Evolutionary conservation across 1,140 invertebrate species (phyloP), one percentile per base, ranked within the genome.

Genomic region (Cotesia vestalis): DNA sequence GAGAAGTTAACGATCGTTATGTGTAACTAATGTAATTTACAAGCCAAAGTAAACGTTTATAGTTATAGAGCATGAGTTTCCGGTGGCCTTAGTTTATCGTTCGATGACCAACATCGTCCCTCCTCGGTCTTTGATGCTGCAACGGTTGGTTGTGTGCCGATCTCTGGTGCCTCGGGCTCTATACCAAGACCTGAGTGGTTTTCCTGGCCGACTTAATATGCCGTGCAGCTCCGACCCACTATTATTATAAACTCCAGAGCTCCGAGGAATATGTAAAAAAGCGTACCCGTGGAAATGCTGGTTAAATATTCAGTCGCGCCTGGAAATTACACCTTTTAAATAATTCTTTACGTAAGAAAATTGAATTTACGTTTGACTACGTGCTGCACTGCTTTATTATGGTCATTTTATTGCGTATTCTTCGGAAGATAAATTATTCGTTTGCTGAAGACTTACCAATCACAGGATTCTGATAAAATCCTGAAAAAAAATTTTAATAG

Each of bases 151-250:
- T 51, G 62, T 64, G 20, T 36, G 9, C 62, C 40, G 40, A 46
- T 64, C 40, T 46, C 62, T 17, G 9, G 40, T 38, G 62, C 62
- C 62, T 64, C 38, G 14, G 62, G 62, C 62, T 51, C 38, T 20
- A 6, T 8, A 9, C 40, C 40, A 11, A 46, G 40, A 64, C 62
- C 8, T 64, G 38, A 64, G 62, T 64, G 62, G 62, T 64, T 64
- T 64, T n/a, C 62, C 62, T 20, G 38, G 62, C 62, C 62, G 62
- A 64, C 62, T 64, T 64, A 64, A 64, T 64, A 64, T 64, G 40
- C 62, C 40, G 20, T 64, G 38, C 38, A 17, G 62, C 62, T 51
- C 62, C 62, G 40, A 64, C 62, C 62, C 62, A 64, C 9, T 64
- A 64, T 64, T 64, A 64, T 64, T 64, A 64, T 64, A 64, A 64